Conservation (phyloP, 1,140 invertebrate genomes). For the Galendromus occidentalis region DNA sequence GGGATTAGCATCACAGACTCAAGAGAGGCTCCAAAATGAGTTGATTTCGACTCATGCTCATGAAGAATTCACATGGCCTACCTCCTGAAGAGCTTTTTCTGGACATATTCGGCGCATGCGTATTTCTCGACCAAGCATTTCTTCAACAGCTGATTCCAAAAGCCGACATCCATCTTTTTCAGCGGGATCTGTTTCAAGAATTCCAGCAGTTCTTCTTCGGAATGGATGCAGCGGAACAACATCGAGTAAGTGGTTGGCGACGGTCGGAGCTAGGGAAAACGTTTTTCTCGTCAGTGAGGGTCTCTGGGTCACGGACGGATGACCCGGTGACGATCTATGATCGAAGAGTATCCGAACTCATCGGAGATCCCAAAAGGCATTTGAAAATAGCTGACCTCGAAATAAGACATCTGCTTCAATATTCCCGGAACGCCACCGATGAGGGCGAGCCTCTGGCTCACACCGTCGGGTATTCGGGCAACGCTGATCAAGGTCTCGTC, state of each 20-base stretch:
- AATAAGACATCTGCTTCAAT: background rate
- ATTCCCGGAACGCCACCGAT: background rate
- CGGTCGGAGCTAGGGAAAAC: background rate
- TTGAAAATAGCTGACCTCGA: background rate
- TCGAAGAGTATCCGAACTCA: too few species aligned
- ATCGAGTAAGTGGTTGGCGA: background rate
- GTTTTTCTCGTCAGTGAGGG: too few species aligned
- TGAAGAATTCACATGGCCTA: background rate
- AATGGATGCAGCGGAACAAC: background rate
- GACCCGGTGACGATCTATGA: too few species aligned
- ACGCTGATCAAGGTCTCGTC: background rate
- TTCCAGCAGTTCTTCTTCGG: background rate
- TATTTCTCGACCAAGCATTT: background rate
- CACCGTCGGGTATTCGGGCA: background rate
- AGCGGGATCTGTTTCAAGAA: background rate
- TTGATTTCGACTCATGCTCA: background rate
- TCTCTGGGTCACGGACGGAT: too few species aligned
- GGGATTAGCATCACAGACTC: too few species aligned
- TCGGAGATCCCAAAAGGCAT: too few species aligned
- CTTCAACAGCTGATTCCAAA: constrained; percentile 6
- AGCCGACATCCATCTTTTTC: background rate
- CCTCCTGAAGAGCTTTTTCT: background rate
- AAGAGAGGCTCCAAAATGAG: background rate
- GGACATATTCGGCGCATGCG: background rate
- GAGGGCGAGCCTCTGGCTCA: background rate